Base-by-base conservation (phyloP, 2,113 vertebrate species). In the Urocynchramus pylzowi region DNA sequence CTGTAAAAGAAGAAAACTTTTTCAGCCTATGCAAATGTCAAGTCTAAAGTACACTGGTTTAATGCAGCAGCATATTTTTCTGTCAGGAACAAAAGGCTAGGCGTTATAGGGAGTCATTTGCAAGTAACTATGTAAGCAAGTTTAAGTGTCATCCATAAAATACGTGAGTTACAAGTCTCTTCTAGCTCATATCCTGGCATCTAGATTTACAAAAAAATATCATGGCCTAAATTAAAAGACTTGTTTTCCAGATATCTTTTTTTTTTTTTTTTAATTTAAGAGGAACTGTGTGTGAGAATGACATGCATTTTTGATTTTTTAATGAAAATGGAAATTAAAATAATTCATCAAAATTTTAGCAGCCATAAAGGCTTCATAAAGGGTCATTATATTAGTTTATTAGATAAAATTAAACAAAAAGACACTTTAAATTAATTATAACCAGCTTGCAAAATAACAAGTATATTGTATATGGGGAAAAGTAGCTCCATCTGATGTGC, bases 401-500 rank as follows among this genome's bases (percentile, higher is more conserved):
- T 95, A 97, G 89, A 85, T 92, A 96, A 97, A 97, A 97, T 83
- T 92, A 95, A 97, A 97, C 91, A 86, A 82, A 83, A 93, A 91
- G 21, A 65, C 35, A 73, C 65, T 94, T 97, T 95, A 97, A 97
- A 97, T 97, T 27, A 98, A 98, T 97, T 97, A 96, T 95, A 97
- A 90, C 49, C 93, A 97, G 87, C 92, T 97, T 97, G 77, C 60
- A 93, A 97, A 97, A 97, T 97, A 97, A 93, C 87, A 98, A 97
- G 95, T 97, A 96, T 88, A 97, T 95, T 97, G 95, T 97, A 90
- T 93, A 96, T 84, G 83, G 85, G 85, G 96, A 96, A 98, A 98
- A 98, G 98, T 94, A 97, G 89, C 97, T 98, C 97, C 94, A 97
- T 98, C 97, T 97, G 98, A 98, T 94, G 89, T 90, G 47, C 81